phyloP scores from a whole-genome alignment of 2,797 vertebrate genomes.

The Enteromius thamalakanensis region DNA sequence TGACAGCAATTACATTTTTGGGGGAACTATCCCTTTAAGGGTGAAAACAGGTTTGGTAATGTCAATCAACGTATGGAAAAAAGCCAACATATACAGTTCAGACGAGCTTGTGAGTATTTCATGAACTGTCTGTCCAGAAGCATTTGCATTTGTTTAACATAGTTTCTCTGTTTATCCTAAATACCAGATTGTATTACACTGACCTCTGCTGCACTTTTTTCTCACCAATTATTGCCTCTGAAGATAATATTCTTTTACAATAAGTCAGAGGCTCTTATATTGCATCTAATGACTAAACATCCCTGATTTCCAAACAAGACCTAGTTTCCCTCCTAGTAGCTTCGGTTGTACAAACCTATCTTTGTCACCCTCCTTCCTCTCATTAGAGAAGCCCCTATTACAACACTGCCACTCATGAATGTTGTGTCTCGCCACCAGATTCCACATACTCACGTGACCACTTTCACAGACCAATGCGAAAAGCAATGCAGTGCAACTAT shows the following conservation, averaged over 20 bases:
- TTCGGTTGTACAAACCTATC: conserved; percentile 15
- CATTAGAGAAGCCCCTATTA: conserved; percentile 16
- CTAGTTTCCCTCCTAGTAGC: conserved; percentile 20
- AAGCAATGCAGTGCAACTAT: conserved; percentile 56
- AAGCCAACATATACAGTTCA: not conserved
- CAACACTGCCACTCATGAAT: conserved; percentile 28
- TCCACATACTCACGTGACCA: conserved; percentile 16
- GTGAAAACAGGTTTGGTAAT: conserved; percentile 3
- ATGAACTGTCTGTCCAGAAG: not conserved
- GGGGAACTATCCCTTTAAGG: not conserved
- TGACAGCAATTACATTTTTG: not conserved
- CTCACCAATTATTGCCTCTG: not conserved
- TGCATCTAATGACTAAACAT: conserved; percentile 30
- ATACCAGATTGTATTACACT: conserved; percentile 11
- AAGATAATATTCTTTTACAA: not conserved
- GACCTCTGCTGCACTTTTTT: not conserved
- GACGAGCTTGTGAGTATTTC: not conserved
- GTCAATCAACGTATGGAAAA: not conserved
- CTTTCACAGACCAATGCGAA: conserved; percentile 58
- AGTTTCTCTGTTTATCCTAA: conserved; percentile 2
- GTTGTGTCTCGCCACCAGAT: conserved; percentile 25
- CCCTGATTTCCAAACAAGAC: conserved; percentile 20
- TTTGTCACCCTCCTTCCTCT: conserved; percentile 30
- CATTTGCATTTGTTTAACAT: not conserved
- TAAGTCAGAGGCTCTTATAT: not conserved